Conservation (phyloP, 2,113 vertebrate genomes). For the Macquaria ambigua region DNA sequence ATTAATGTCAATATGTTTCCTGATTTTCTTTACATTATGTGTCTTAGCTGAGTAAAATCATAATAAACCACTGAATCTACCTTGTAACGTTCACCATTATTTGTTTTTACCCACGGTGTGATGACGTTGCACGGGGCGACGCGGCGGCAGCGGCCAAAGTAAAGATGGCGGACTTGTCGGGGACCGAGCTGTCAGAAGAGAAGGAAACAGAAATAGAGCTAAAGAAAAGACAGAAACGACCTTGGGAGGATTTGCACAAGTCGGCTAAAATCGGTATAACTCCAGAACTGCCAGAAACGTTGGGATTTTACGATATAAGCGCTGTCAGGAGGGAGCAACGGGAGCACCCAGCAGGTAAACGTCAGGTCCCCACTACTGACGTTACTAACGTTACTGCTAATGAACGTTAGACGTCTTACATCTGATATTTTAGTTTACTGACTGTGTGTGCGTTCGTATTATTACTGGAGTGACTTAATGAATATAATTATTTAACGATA, state of each 20-base stretch:
- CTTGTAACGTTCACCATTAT: neutral
- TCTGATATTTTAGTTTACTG: neutral
- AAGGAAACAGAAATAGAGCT: constrained; percentile 75
- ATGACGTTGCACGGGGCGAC: constrained; percentile 56
- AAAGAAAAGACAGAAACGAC: constrained; percentile 51
- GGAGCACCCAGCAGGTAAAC: constrained; percentile 82
- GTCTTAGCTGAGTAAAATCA: neutral
- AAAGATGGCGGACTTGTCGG: constrained; percentile 85
- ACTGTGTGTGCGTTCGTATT: too few relatives aligned
- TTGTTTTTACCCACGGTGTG: neutral
- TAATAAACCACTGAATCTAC: neutral
- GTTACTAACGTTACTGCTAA: neutral
- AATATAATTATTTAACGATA: accelerated
- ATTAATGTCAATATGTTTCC: neutral
- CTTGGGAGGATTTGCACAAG: constrained; percentile 60
- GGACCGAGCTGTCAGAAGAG: constrained; percentile 76
- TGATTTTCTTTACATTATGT: neutral
- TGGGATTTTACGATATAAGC: constrained; percentile 83
- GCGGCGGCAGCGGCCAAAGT: constrained; percentile 34
- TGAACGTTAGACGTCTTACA: neutral
- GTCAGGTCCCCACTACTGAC: neutral
- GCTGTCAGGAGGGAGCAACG: constrained; percentile 70
- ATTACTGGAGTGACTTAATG: too few relatives aligned
- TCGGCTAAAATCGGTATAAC: constrained; percentile 49
- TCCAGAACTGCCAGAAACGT: constrained; percentile 78